Evolutionary conservation across 2,888 invertebrate species (phyloP).

Genomic region (Camponotus fellah): DNA sequence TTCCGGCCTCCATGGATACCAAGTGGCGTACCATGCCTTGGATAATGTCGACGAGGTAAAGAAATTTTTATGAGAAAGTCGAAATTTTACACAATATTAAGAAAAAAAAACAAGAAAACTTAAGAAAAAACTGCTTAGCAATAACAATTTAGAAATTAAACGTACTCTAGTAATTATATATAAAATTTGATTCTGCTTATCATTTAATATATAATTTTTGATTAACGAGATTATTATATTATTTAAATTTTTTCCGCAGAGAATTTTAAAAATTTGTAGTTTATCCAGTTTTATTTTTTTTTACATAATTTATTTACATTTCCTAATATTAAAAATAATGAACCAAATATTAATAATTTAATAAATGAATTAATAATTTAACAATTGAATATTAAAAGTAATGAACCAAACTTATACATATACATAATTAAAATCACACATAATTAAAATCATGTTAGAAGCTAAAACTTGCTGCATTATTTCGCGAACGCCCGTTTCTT

Average conservation of each 20-base stretch:
- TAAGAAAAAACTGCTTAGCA: background rate
- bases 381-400: background rate
- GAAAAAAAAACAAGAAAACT: background rate
- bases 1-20: constrained; percentile 94
- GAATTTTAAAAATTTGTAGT: background rate
- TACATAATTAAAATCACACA: too few species aligned
- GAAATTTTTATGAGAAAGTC: constrained; percentile 34
- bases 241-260: background rate
- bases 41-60: constrained; percentile 88
- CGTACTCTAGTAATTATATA: background rate
- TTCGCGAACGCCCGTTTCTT: background rate
- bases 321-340: background rate
- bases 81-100: constrained; percentile 3
- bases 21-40: constrained; percentile 94
- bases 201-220: background rate
- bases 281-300: background rate
- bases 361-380: too few species aligned
- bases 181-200: background rate
- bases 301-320: background rate
- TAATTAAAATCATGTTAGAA: background rate
- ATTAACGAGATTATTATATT: background rate
- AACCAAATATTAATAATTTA: background rate
- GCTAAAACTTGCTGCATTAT: background rate
- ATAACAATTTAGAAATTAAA: background rate
- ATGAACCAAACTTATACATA: background rate